Evolutionary conservation across 2,113 vertebrate species (phyloP), one percentile per base, ranked within the genome.

Genomic region (Pagrus major): DNA sequence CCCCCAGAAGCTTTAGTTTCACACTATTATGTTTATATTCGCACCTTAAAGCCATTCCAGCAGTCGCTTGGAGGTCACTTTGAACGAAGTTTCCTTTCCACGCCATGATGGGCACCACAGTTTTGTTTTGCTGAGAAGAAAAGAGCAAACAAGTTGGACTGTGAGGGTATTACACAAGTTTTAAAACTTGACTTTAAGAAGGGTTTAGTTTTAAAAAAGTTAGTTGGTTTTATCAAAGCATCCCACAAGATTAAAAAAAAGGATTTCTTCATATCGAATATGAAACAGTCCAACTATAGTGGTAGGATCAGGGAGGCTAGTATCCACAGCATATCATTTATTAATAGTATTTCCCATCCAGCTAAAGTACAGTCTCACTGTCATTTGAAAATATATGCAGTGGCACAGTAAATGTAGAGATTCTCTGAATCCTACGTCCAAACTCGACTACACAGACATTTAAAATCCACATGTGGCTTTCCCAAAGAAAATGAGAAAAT

Each of bases 261-360:
- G n/a, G n/a, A n/a, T 52, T 51, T 35, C 63, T 46, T 77, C 23
- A 46, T 56, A 72, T 71, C 18, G 35, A 70, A 82, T 71, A 51
- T 52, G 18, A 76, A 84, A 76, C 29, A 73, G 54, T 86, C 52
- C 39, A 54, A 47, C 74, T 39, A 58, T 80, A 84, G 61, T 81
- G 72, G 49, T 71, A 23, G 33, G 60, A 88, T 88, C 77, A 83
- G 74, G 75, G 54, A 66, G 54, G 33, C 73, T 56, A 67, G 76
- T 71, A 76, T 81, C 74, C 82, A 88, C 71, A 78, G 76, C 12
- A 10, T 79, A 88, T 90, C 0, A 90, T 68, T 88, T 87, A 91
- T 91, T 88, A 77, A 90, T 89, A 21, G 11, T 85, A 65, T 86
- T 88, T 85, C 61, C 78, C 64, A 81, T 46, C 35, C 25, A 49